Percentiles rank a stretch among this genome's conserved stretches.
phyloP scores from a whole-genome alignment of 2,888 invertebrate species.

The Caenorhabditis uteleia region DNA sequence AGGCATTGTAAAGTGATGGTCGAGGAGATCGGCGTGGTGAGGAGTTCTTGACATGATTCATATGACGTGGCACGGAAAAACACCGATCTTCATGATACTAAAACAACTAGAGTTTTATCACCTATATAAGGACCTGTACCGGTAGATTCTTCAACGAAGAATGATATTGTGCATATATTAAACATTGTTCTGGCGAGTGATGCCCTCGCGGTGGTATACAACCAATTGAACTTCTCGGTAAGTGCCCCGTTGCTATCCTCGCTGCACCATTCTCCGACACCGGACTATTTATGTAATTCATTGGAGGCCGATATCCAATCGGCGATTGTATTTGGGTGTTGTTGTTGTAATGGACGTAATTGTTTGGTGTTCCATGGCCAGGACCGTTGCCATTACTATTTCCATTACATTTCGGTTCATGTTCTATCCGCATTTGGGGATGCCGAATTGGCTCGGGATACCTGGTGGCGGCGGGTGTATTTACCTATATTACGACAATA shows the following conservation, averaged over 20 bases:
- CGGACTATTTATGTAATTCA: constrained; percentile 31
- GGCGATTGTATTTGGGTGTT: constrained; percentile 28
- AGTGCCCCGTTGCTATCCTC: constrained; percentile 15
- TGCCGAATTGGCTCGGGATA: constrained; percentile 28
- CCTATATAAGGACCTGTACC: constrained; percentile 7
- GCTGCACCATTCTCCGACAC: constrained; percentile 34
- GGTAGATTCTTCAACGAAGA: constrained; percentile 43
- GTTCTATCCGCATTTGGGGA: constrained; percentile 37
- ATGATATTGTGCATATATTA: constrained; percentile 53
- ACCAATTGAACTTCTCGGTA: constrained; percentile 30
- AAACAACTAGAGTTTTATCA: background rate
- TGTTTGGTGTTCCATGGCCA: background rate
- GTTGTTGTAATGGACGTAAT: constrained; percentile 32
- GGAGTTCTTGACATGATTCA: constrained; percentile 26
- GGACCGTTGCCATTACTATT: background rate
- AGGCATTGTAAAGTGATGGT: constrained; percentile 30
- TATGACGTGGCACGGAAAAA: constrained; percentile 29
- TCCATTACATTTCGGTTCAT: constrained; percentile 50
- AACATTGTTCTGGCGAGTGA: constrained; percentile 34
- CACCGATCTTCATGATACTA: constrained; percentile 31
- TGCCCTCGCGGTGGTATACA: constrained; percentile 25
- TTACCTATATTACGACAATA: no score
- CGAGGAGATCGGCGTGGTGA: constrained; percentile 33
- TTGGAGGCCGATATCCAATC: constrained; percentile 29
- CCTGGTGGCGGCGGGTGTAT: constrained; percentile 21